A percentile compares a stretch with the other conserved stretches of the same genome.
These are phyloP conservation scores for Morpho achilles DNA, from an alignment of 2,888 invertebrate genomes.

Conservation along the genomic window DNA sequence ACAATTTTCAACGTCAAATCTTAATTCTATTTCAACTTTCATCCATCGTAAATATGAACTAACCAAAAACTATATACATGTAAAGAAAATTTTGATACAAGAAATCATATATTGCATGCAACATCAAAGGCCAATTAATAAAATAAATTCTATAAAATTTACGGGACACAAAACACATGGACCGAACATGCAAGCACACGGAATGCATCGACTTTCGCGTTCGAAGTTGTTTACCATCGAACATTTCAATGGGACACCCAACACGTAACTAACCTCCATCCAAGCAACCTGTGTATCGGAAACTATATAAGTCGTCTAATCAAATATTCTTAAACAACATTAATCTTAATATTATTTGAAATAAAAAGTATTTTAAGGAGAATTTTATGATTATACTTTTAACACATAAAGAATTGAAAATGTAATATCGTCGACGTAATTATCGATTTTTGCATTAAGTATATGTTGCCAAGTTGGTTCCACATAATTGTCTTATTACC, in stretches of 20 bases:
- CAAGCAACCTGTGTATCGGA: conserved; percentile 79
- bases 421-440: too few species aligned
- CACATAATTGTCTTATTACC: too few species aligned
- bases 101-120: conserved; percentile 23
- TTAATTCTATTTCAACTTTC: background rate
- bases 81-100: conserved; percentile 1
- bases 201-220: conserved; percentile 14
- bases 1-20: background rate
- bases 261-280: conserved; percentile 79
- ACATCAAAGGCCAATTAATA: conserved; percentile 25
- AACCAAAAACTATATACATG: conserved; percentile 4
- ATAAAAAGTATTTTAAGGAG: too few species aligned
- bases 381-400: too few species aligned
- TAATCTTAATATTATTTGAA: too few species aligned
- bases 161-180: conserved; percentile 14
- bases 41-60: background rate
- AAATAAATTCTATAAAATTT: conserved; percentile 13
- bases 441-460: too few species aligned
- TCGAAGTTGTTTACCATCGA: conserved; percentile 20
- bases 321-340: background rate
- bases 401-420: too few species aligned
- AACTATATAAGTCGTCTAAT: conserved; percentile 42
- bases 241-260: conserved; percentile 34
- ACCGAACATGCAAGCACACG: conserved; percentile 28
- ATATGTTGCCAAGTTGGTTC: too few species aligned